Percentiles rank a stretch among this genome's conserved stretches.
phyloP scores from a whole-genome alignment of 2,888 invertebrate genomes.

The Agapetus fuscipes region DNA sequence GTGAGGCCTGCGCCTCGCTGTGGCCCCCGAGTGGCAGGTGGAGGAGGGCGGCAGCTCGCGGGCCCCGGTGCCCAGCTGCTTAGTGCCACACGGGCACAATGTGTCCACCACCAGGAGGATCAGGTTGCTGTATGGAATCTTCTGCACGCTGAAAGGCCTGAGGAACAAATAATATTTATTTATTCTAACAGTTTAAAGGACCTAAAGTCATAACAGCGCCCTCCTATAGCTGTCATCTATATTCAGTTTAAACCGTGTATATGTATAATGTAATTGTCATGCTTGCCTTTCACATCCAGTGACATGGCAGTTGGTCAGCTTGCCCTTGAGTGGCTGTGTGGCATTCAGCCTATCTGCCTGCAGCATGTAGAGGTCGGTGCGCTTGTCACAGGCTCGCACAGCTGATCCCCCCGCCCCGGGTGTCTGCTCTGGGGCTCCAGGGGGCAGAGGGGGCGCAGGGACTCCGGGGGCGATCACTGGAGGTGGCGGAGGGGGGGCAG shows the following conservation, averaged over 20 bases:
- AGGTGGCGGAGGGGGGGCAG: constrained; percentile 32
- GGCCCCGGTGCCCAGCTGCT: constrained; percentile 73
- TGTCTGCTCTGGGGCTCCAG: constrained; percentile 46
- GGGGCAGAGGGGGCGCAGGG: constrained; percentile 31
- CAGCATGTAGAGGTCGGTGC: constrained; percentile 75
- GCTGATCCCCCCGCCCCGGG: constrained; percentile 47
- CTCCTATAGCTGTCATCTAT: no score
- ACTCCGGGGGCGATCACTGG: constrained; percentile 33
- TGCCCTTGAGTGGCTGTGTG: constrained; percentile 79
- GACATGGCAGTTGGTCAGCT: constrained; percentile 78
- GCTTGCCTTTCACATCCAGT: constrained; percentile 76
- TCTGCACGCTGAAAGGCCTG: constrained; percentile 87
- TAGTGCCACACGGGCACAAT: constrained; percentile 79
- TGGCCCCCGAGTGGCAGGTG: constrained; percentile 48
- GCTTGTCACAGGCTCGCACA: constrained; percentile 75
- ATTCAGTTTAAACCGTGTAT: no score
- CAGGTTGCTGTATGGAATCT: constrained; percentile 82
- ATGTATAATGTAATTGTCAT: no score
- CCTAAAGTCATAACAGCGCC: no score
- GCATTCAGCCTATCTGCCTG: constrained; percentile 74
- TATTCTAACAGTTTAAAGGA: no score
- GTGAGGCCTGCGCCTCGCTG: constrained; percentile 63
- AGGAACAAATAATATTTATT: no score
- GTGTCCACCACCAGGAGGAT: constrained; percentile 83
- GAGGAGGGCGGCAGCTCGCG: constrained; percentile 54